These are phyloP conservation scores for Naja naja DNA, from an alignment of 2,113 vertebrate species.

Conservation along the genomic window DNA sequence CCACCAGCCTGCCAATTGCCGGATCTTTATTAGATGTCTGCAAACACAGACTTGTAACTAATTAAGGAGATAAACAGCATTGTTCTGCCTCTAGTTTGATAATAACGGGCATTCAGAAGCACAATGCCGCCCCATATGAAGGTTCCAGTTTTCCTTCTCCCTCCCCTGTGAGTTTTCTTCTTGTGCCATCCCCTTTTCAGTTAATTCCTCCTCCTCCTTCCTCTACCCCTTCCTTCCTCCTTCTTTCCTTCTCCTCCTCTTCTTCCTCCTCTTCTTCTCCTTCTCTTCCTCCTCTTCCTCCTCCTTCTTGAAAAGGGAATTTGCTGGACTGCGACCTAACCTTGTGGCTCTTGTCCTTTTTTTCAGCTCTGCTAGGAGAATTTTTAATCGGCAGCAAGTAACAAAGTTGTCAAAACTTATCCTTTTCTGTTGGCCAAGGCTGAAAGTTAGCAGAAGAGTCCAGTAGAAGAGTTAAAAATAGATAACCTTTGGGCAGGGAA, in stretches of 20 bases:
- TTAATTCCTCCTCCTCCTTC: background rate
- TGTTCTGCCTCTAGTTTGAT: background rate
- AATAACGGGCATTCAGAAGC: background rate
- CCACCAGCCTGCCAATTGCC: background rate
- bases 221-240: too few relatives aligned
- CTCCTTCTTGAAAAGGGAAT: too few relatives aligned
- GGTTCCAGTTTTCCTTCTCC: background rate
- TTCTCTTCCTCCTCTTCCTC: too few relatives aligned
- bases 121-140: background rate
- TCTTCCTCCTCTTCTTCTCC: accelerated
- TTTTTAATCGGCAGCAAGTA: too few relatives aligned
- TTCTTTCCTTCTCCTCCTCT: too few relatives aligned
- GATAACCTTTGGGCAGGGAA: background rate
- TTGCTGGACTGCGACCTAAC: too few relatives aligned
- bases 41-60: background rate
- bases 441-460: background rate
- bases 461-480: background rate
- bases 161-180: background rate
- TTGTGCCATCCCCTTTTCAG: background rate
- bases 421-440: background rate
- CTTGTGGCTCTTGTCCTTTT: too few relatives aligned
- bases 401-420: background rate
- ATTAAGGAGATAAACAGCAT: background rate
- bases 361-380: too few relatives aligned
- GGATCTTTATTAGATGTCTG: background rate